These are phyloP conservation scores for Fistularia commersonii DNA, from an alignment of 2,797 vertebrate genomes.

Conservation along the genomic window DNA sequence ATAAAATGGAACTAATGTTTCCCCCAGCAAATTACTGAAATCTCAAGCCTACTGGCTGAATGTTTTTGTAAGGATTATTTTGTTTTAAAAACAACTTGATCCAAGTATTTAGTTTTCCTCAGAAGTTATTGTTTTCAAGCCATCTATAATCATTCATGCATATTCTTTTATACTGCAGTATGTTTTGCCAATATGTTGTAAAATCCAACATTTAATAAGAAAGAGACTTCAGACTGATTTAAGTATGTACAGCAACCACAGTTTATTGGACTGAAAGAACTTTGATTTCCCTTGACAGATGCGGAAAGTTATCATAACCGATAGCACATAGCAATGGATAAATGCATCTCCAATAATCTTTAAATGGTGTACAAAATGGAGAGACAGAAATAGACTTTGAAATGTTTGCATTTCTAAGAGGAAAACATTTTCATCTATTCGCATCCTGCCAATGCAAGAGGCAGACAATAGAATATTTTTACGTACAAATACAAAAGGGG, in stretches of 20 bases:
- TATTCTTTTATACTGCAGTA: too few species aligned
- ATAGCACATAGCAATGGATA: conserved; percentile 29
- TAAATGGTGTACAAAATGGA: conserved; percentile 57
- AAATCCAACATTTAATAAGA: too few species aligned
- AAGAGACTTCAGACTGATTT: too few species aligned
- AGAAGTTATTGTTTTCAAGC: too few species aligned
- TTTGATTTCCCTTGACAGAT: conserved; percentile 40
- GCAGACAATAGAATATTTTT: conserved; percentile 53
- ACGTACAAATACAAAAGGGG: conserved; percentile 69
- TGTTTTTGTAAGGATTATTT: too few species aligned
- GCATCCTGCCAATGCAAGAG: conserved; percentile 28
- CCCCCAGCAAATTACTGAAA: too few species aligned
- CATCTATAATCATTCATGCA: too few species aligned
- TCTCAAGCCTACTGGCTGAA: too few species aligned
- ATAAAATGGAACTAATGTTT: too few species aligned
- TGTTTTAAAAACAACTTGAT: too few species aligned
- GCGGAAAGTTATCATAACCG: conserved; percentile 34
- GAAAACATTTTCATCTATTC: conserved; percentile 25
- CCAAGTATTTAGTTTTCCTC: too few species aligned
- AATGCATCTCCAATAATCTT: conserved; percentile 33
- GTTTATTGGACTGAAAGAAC: conserved; percentile 62
- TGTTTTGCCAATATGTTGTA: too few species aligned
- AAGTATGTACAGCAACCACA: conserved; percentile 66
- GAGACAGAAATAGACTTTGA: conserved; percentile 24
- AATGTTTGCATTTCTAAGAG: conserved; percentile 22